Percentiles rank a stretch among this genome's conserved stretches.
phyloP scores from a whole-genome alignment of 2,113 vertebrate species.

The Amphiprion ocellaris region DNA sequence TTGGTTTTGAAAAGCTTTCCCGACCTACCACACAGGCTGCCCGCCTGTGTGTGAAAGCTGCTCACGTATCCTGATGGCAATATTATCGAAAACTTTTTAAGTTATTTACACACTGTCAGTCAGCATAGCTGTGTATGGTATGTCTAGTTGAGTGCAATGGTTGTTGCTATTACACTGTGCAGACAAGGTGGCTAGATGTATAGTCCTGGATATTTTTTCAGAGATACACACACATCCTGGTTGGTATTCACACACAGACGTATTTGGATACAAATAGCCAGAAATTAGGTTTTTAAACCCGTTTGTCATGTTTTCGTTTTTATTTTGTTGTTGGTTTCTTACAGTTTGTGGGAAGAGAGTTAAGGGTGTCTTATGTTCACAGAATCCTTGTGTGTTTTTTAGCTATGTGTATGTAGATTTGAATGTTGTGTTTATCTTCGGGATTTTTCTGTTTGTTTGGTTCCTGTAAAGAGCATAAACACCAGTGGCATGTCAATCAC shows the following conservation, averaged over 20 bases:
- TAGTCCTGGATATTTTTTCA: conserved; percentile 56
- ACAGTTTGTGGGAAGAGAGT: conserved; percentile 40
- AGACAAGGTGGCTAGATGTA: conserved; percentile 77
- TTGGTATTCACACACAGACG: conserved; percentile 51
- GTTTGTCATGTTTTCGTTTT: conserved; percentile 53
- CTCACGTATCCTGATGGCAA: conserved; percentile 75
- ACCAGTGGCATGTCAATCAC: conserved; percentile 83
- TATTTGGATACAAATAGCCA: conserved; percentile 61
- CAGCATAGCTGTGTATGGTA: conserved; percentile 72
- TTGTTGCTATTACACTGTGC: conserved; percentile 79
- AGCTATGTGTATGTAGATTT: conserved; percentile 65
- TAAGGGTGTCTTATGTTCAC: conserved; percentile 61
- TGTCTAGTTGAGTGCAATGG: conserved; percentile 78
- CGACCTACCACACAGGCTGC: conserved; percentile 52
- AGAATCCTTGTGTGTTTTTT: conserved; percentile 66
- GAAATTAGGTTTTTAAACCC: conserved; percentile 44
- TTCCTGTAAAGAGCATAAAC: conserved; percentile 73
- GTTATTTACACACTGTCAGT: conserved; percentile 73
- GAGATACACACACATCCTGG: conserved; percentile 49
- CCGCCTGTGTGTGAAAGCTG: conserved; percentile 72
- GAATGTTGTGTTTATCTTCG: conserved; percentile 67
- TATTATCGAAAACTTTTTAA: conserved; percentile 60
- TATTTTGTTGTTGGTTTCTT: conserved; percentile 53
- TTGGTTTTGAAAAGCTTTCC: conserved; percentile 67
- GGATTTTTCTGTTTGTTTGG: conserved; percentile 32